Conservation (phyloP, 2,888 invertebrate genomes). For the Leptinotarsa tumamoca region DNA sequence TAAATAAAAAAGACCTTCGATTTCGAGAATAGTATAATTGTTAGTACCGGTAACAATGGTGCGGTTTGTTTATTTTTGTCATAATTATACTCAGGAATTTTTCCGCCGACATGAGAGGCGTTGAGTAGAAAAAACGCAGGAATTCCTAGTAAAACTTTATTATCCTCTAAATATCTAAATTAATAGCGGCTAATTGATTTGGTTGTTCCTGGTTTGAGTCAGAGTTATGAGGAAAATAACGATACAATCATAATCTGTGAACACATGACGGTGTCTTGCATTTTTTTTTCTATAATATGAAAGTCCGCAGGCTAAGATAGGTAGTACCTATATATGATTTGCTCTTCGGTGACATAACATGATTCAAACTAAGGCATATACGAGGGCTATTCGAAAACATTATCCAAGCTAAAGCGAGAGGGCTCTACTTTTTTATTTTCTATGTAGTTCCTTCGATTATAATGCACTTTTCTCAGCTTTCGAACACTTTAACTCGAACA, state of each 20-base stretch:
- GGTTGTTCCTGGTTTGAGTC: slow-evolving; percentile 12
- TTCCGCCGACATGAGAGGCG: not conserved
- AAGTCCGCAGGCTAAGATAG: too few relatives aligned
- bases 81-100: slow-evolving; percentile 11
- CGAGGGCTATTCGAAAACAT: too few relatives aligned
- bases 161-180: not conserved
- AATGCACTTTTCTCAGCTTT: too few relatives aligned
- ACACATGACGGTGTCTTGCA: not conserved
- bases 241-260: not conserved
- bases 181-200: not conserved
- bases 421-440: too few relatives aligned
- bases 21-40: slow-evolving; percentile 24
- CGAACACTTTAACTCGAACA: too few relatives aligned
- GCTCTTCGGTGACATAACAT: too few relatives aligned
- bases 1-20: slow-evolving; percentile 23
- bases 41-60: not conserved
- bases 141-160: slow-evolving; percentile 5
- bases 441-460: too few relatives aligned
- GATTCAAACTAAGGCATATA: too few relatives aligned
- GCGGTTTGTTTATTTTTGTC: slow-evolving; percentile 24
- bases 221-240: not conserved
- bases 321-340: too few relatives aligned
- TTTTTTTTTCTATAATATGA: too few relatives aligned
- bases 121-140: slow-evolving; percentile 8
- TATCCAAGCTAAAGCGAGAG: too few relatives aligned